Conservation (phyloP, 1,140 invertebrate genomes). For the Bombus confusus region DNA sequence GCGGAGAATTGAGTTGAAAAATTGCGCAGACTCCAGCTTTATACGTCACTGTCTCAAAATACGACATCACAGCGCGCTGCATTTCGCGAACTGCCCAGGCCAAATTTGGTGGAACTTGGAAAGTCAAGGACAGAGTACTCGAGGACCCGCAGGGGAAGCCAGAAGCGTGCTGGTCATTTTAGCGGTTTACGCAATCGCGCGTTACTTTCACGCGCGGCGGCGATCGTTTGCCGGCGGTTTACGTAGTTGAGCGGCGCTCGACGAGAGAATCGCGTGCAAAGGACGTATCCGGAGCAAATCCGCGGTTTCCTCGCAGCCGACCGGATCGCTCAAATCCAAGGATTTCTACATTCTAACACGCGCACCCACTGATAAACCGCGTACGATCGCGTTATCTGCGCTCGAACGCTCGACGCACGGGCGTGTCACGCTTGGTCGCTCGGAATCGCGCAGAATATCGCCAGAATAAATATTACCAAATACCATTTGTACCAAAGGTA, state of each 20-base stretch:
- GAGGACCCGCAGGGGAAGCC: too few species aligned
- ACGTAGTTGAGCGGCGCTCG: background rate
- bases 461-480: background rate
- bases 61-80: too few species aligned
- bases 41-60: too few species aligned
- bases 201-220: constrained; percentile 28
- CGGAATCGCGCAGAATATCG: background rate
- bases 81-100: too few species aligned
- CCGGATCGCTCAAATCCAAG: constrained; percentile 49
- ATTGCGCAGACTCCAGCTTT: too few species aligned
- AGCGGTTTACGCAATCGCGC: background rate
- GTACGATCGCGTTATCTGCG: constrained; percentile 57
- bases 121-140: background rate
- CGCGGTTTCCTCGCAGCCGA: constrained; percentile 5
- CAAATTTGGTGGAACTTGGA: background rate
- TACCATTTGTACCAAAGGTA: background rate
- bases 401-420: constrained; percentile 10
- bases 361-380: constrained; percentile 55
- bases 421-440: constrained; percentile 3
- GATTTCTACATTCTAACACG: constrained; percentile 71
- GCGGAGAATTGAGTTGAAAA: too few species aligned
- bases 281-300: background rate
- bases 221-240: background rate
- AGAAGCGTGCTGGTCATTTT: background rate
- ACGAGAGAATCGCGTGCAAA: background rate